Conservation (phyloP, 2,888 invertebrate species). For the Plemyria rubiginata region DNA sequence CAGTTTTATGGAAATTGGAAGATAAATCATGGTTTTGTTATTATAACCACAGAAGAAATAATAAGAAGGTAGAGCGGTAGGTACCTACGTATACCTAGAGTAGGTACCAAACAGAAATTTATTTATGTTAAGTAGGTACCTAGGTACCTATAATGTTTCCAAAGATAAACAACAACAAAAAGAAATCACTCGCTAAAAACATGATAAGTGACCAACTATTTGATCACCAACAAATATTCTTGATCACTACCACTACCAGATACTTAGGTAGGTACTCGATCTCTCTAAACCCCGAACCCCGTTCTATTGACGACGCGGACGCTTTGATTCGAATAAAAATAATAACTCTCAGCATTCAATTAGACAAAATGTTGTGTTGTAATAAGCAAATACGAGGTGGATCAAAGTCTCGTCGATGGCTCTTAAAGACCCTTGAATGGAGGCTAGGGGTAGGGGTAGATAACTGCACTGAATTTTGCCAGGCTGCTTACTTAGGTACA, state of each 20-base stretch:
- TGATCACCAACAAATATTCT: too few relatives aligned
- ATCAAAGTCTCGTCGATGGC: slow-evolving; percentile 50
- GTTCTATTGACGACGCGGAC: slow-evolving; percentile 44
- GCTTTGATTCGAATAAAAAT: slow-evolving; percentile 37
- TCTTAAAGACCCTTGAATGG: slow-evolving; percentile 52
- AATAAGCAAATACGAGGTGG: slow-evolving; percentile 53
- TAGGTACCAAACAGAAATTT: too few relatives aligned
- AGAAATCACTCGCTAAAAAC: too few relatives aligned
- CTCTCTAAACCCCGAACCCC: too few relatives aligned
- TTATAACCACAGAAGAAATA: neutral
- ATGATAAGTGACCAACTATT: too few relatives aligned
- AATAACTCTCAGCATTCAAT: slow-evolving; percentile 56
- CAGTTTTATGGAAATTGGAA: slow-evolving; percentile 17
- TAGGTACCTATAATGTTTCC: too few relatives aligned
- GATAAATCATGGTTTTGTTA: neutral
- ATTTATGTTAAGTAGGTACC: too few relatives aligned
- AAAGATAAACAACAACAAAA: too few relatives aligned
- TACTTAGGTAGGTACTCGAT: too few relatives aligned
- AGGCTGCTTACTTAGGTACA: neutral
- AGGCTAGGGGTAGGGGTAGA: neutral
- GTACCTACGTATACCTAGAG: too few relatives aligned
- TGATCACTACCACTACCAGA: too few relatives aligned
- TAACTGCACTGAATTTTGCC: slow-evolving; percentile 1
- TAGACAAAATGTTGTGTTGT: slow-evolving; percentile 56
- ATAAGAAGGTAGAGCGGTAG: neutral